Evolutionary conservation across 2,113 vertebrate genomes (phyloP).

Genomic region (Aix galericulata): DNA sequence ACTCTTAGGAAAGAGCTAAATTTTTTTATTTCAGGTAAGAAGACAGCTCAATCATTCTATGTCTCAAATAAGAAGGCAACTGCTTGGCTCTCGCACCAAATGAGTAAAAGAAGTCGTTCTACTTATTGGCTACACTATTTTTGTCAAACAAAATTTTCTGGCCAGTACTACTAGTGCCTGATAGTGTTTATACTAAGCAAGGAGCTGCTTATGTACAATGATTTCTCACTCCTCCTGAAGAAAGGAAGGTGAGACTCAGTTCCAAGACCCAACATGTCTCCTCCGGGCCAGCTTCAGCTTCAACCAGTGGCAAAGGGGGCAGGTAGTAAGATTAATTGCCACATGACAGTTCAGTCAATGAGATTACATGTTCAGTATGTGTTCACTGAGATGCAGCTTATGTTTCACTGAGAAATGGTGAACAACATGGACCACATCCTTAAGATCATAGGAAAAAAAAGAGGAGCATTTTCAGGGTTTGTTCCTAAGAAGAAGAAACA

Average conservation of each 20-base stretch:
- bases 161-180: no score
- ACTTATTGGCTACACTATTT: neutral
- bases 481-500: neutral
- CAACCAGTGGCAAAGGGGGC: neutral
- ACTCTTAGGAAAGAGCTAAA: neutral
- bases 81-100: no score
- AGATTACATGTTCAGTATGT: neutral
- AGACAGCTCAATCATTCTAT: no score
- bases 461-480: neutral
- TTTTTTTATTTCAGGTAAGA: neutral
- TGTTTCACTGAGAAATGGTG: neutral
- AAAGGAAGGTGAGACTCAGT: neutral
- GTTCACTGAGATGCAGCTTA: no score
- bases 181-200: neutral
- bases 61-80: neutral
- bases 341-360: neutral
- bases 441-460: neutral
- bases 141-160: neutral
- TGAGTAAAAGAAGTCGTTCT: neutral
- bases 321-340: neutral
- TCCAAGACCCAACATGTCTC: neutral
- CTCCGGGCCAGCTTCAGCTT: neutral
- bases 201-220: neutral
- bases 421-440: neutral
- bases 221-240: no score